Percentiles rank a stretch among this genome's conserved stretches.
These are phyloP conservation scores for Rhombomys opimus DNA, from an alignment of 2,113 vertebrate species.

Conservation along the genomic window DNA sequence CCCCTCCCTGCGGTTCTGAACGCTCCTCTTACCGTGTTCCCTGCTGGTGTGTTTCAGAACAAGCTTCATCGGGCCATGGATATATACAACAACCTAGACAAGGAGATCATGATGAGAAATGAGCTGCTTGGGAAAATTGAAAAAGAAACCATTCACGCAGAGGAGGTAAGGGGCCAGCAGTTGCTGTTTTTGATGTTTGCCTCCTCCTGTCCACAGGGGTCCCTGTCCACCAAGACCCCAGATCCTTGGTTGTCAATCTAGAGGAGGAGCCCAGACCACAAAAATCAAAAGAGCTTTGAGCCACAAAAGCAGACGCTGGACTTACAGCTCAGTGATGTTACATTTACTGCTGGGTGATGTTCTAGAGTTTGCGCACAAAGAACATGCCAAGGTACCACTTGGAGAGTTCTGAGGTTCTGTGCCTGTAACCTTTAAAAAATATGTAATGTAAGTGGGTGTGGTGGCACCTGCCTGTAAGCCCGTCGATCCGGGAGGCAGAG, in stretches of 20 bases:
- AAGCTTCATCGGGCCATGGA: conserved; percentile 82
- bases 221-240: neutral
- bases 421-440: neutral
- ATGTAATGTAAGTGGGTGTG: too few relatives aligned
- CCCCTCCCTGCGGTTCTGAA: fast-evolving
- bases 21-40: neutral
- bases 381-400: neutral
- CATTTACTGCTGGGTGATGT: neutral
- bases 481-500: too few relatives aligned
- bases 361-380: neutral
- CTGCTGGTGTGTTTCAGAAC: conserved; percentile 81
- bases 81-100: conserved; percentile 76
- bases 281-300: neutral
- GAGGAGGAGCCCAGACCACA: neutral
- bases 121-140: conserved; percentile 86
- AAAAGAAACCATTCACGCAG: conserved; percentile 82
- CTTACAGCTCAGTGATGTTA: neutral
- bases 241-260: neutral
- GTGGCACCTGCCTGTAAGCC: too few relatives aligned
- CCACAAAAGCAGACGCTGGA: neutral
- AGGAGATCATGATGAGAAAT: conserved; percentile 83
- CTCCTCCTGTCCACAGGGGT: neutral
- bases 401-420: neutral
- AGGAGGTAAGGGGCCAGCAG: conserved; percentile 83
- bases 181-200: neutral